Conservation (phyloP, 2,797 vertebrate genomes). For the Helostoma temminkii region DNA sequence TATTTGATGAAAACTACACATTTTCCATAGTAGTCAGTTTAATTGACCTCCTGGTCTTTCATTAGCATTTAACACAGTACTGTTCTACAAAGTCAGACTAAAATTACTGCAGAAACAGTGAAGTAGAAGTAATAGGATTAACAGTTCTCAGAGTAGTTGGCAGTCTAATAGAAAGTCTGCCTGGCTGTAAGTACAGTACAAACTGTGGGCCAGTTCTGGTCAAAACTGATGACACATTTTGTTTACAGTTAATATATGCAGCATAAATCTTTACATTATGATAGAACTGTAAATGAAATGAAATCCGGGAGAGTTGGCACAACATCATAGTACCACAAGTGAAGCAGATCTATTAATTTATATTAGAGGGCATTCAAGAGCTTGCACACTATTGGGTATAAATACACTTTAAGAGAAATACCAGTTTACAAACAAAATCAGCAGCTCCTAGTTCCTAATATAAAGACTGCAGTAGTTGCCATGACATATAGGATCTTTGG, state of each 20-base stretch:
- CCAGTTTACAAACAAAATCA: background rate
- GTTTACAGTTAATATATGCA: too few species aligned
- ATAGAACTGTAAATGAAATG: background rate
- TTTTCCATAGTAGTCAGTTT: constrained; percentile 3
- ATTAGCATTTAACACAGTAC: background rate
- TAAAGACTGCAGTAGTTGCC: constrained; percentile 4
- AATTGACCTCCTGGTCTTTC: constrained; percentile 16
- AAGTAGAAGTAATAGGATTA: background rate
- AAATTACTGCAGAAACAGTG: background rate
- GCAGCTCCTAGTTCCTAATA: constrained; percentile 1
- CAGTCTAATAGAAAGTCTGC: background rate
- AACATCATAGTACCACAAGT: background rate
- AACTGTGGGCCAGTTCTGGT: background rate
- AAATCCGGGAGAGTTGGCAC: background rate
- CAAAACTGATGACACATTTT: too few species aligned
- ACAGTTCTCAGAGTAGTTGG: background rate
- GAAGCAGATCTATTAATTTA: background rate
- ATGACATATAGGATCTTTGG: constrained; percentile 9
- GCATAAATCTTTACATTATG: background rate
- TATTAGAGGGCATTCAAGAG: background rate
- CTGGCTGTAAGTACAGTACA: background rate
- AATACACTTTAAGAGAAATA: background rate
- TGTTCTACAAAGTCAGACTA: background rate
- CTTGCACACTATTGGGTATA: background rate
- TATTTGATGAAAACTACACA: constrained; percentile 14